Base-by-base conservation (phyloP, 2,888 invertebrate species). In the Harmothoe impar region DNA sequence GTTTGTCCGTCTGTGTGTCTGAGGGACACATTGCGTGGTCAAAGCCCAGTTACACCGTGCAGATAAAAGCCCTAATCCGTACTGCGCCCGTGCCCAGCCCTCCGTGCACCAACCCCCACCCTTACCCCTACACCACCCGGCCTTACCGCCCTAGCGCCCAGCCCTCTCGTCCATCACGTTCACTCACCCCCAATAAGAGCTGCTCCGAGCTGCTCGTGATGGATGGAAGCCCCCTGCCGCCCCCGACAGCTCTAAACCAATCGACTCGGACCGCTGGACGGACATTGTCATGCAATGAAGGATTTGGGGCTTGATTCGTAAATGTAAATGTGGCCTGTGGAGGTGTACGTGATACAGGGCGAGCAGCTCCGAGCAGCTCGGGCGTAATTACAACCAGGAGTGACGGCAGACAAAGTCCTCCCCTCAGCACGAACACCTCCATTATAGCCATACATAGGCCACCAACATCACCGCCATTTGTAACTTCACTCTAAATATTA, bases 231-330 rank as follows among this genome's bases (percentile, higher is more conserved):
- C 35, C 81, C 35, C 35, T 43, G 35, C 81, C 81, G 43, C 81
- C 43, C 17, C 43, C 81, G 43, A 81, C 81, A 81, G 43, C 81
- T 81, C 81, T 81, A 81, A 81, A 43, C 81, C n/a, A 81, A 81
- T 81, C 81, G 81, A 81, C 81, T 81, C 43, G 20, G 35, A 43
- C 81, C 43, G 43, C 20, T 81, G 23, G 81, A 81, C 81, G 81
- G 35, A 81, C 81, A 81, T 81, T 81, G 81, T 81, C 81, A 81
- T 81, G 81, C 81, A 81, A 81, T 81, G 81, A 81, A 33, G 81
- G 81, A 81, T 81, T 81, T 43, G 35, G 72, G 33, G 81, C 81
- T 43, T 81, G 81, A 81, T 81, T 81, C 81, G 81, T 81, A 81
- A 81, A 81, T 81, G 81, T 81, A 81, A 81, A 81, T 81, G 81